Evolutionary conservation across 2,113 vertebrate species (phyloP), one percentile per base, ranked within the genome.

Genomic region (Grallaria varia): DNA sequence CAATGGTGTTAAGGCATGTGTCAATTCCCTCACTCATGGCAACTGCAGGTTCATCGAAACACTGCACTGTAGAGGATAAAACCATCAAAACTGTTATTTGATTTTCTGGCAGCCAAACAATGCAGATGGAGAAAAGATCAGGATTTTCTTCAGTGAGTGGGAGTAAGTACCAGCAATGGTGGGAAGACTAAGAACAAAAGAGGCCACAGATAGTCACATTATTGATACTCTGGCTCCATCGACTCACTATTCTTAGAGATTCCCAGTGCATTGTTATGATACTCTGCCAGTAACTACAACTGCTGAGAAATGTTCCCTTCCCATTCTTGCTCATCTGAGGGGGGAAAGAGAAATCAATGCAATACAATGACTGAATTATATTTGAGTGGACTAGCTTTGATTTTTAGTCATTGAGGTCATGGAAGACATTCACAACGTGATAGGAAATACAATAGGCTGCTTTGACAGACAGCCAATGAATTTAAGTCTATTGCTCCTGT

Each of bases 291-390:
- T 73, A 93, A 91, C 93, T 91, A 63, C 59, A 90, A 72, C 87
- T 93, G 91, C 95, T 96, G 95, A 94, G 84, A 96, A 94, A 95
- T 82, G 84, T 87, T 96, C 93, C 73, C n/a, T 92, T 96, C 60
- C 14, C n/a, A 72, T 89, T 92, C 77, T 92, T 84, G 64, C 94
- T 95, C 78, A 79, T 64, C 89, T 87, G 89, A 91, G 40, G 37
- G 40, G 42, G 33, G 35, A 72, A 87, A 72, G 74, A 84, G 33
- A 95, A 96, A 97, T 96, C 95, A 94, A 96, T 97, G 84, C 50
- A 77, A 50, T 69, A 93, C 72, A 96, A 94, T 90, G 89, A 74
- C 78, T 83, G 89, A 95, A 89, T 87, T 83, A 84, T 88, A 94
- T 93, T 83, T 60, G n/a, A 96, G 93, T 80, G 82, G 78, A 79